Evolutionary conservation across 2,888 invertebrate species (phyloP), one percentile per base, ranked within the genome.

Genomic region (Rhogogaster chlorosoma): DNA sequence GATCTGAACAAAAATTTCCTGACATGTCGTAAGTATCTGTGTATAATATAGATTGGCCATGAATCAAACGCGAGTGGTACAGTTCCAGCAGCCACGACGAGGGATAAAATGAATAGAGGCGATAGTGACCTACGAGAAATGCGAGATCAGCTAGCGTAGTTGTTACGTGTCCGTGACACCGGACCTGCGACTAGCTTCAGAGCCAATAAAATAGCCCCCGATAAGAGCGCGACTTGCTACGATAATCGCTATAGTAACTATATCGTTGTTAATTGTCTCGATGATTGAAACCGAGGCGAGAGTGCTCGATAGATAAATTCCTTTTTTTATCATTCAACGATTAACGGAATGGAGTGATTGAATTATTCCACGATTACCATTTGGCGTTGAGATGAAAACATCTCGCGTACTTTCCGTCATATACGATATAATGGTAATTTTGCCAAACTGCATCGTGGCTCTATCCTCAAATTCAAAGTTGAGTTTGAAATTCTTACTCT

Each of bases 51-150:
- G n/a, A 29, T 70, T n/a, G 7, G 29, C 77, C 53, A 77, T 77
- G 77, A 77, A 77, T 77, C 45, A 53, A 53, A 45, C 64, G 64
- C 26, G 61, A 80, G n/a, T 22, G 38, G 53, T 45, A 53, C 26
- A 22, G 42, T 18, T 42, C 18, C 15, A 29, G 36, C 26, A n/a
- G 36, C 32, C 53, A 26, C 26, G 26, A 64, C 82, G 49, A 82
- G 67, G 38, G 61, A 67, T 64, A 57, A 82, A 82, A 82, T 82
- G 82, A 67, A 82, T 82, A 77, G 77, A 32, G 53, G 67, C 29
- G 49, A 77, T 77, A 77, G 77, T 77, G 77, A 77, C 77, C 77
- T 77, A 49, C 42, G 53, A 45, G 53, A 49, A 29, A 77, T 77
- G 77, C n/a, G 77, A 32, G 45, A 77, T 32, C 32, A 15, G 22